Base-by-base conservation (phyloP, 2,888 invertebrate species). In the Ceraclea dissimilis region DNA sequence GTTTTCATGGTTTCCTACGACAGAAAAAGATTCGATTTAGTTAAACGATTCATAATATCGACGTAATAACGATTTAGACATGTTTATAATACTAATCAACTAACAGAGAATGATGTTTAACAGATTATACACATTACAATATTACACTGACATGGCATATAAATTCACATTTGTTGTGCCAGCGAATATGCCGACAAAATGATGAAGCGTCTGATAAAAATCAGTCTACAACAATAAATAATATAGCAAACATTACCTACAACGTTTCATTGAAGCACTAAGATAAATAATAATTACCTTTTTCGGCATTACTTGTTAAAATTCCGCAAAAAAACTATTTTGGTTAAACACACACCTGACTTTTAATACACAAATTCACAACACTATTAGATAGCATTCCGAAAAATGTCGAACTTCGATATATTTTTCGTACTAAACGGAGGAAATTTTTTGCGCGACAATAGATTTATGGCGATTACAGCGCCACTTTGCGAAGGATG, bases 251-350 rank as follows among this genome's bases (percentile, higher is more conserved):
- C 13, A 39, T 39, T 39, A 39, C 39, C 39, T 39, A 39, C 39
- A 39, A 2, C 10, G 26, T 6, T 6, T 26, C 26, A 10, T 6
- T 26, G 10, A 26, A 26, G 10, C 26, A 6, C 26, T 26, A 26
- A 10, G 26, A 39, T 39, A 2, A 39, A 39, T 8, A 39, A 39
- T 39, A 39, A n/a, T 39, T 39, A 39, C 39, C 39, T 39, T 39
- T 39, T 39, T 39, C n/a, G 39, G 39, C 39, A 39, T 39, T 39
- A 39, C 39, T n/a, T 13, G 13, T 8, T 39, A 26, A 26, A 26
- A 39, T 39, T 39, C 39, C 39, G 39, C 39, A 39, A 39, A 39
- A 39, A 39, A 39, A n/a, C 39, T 39, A 39, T 39, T 39, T 39
- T 39, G 39, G 16, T 39, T 39, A 39, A 16, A 39, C 16, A 39